Evolutionary conservation across 2,888 invertebrate genomes (phyloP), one percentile per base, ranked within the genome.

Genomic region (Amorpha juglandis): DNA sequence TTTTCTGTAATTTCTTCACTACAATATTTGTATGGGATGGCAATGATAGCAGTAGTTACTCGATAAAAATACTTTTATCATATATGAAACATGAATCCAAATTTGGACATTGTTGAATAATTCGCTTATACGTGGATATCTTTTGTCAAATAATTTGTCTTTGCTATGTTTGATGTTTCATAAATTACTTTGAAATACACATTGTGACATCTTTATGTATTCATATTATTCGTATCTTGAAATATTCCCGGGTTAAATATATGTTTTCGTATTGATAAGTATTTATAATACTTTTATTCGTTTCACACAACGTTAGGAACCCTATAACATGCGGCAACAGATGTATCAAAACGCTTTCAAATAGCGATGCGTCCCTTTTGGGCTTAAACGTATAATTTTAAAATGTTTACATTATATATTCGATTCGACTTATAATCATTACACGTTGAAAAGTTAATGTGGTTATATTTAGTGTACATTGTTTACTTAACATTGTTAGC

Each of bases 401-500:
- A 0, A 35, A 35, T n/a, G 14, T 14, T 53, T 8, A 12, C 33
- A 33, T 12, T 33, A 52, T 27, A 6, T 14, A 27, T 19, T 27
- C 11, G 35, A n/a, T n/a, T n/a, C n/a, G n/a, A n/a, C 12, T 21
- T 14, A 52, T 27, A 11, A 58, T 58, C 42, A 42, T 58, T 58
- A 58, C 38, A 9, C 16, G 38, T 19, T 38, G 19, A 42, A 42
- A 42, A 42, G 19, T 50, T 19, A 42, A 19, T 38, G 42, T 9
- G 58, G 42, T 58, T 42, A 6, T 19, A 19, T 38, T 58, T 11
- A 58, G 6, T 52, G 48, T 33, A n/a, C 19, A 11, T n/a, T 62
- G 38, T 65, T 63, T 48, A 64, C 58, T 53, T 66, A 62, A 52
- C 48, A 69, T 47, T 62, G 16, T 42, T 42, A 58, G 38, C 19